phyloP scores from a whole-genome alignment of 2,797 vertebrate genomes.

The Spinus olivaceus region DNA sequence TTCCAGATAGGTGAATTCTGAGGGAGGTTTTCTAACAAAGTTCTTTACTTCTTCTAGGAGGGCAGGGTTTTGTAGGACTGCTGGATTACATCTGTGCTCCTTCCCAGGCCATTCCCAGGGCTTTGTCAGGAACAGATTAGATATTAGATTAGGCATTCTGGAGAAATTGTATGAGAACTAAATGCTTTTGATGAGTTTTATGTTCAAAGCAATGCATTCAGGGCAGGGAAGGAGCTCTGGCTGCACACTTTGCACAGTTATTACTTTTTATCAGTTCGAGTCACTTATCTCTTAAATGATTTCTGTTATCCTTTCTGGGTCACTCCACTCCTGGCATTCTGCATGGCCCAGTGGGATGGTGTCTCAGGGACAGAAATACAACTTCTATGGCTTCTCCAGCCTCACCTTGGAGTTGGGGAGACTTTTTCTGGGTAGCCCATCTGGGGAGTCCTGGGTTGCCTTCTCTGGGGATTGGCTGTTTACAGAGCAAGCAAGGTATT shows the following conservation, averaged over 20 bases:
- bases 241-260: neutral
- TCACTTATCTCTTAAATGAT: neutral
- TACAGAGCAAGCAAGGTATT: conserved; percentile 60
- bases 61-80: rapidly evolving
- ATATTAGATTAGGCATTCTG: neutral
- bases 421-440: conserved; percentile 14
- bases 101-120: neutral
- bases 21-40: neutral
- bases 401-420: conserved; percentile 30
- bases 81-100: neutral
- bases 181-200: conserved; percentile 25
- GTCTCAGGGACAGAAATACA: neutral
- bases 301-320: neutral
- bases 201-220: conserved; percentile 16
- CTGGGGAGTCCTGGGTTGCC: neutral
- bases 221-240: neutral
- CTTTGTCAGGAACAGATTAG: neutral
- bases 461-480: conserved; percentile 19
- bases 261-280: neutral
- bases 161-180: neutral
- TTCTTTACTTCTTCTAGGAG: neutral
- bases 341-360: neutral
- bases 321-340: neutral
- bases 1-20: neutral
- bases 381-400: neutral